Evolutionary conservation across 2,888 invertebrate genomes (phyloP), one percentile per base, ranked within the genome.

Genomic region (Resseliella maxima): DNA sequence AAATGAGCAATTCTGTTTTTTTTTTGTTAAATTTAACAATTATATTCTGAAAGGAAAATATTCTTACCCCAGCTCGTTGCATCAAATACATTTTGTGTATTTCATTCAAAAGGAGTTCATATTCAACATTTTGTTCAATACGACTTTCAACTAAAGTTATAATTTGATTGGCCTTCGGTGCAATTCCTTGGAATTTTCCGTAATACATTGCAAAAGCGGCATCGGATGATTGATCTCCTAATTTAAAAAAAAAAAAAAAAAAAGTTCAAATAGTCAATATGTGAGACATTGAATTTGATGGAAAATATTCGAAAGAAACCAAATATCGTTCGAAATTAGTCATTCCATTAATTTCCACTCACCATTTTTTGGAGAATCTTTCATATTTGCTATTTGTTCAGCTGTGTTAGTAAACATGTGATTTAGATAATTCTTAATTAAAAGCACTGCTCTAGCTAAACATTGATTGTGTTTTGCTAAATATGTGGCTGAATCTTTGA

Each of bases 151-250:
- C 93, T 89, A 97, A 94, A 87, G 94, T 93, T 81, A 98, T 95
- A 12, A 99, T 93, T 87, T 94, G 93, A 89, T 94, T 95, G 0
- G 98, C 93, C 90, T 97, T 96, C 0, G 95, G 94, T 0, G 98
- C 95, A n/a, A 96, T 95, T 0, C 97, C 95, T 90, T 98, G 96
- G 90, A 99, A 99, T 91, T 98, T 97, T 0, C 98, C 98, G 89
- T 99, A 99, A 89, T 97, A 98, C 50, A 94, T 94, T 85, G 95
- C 97, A 92, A 94, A 96, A 45, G 95, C 94, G 0, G 95, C 94
- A 88, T 96, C 95, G 21, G 93, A 92, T 35, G 89, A 86, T 54
- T 89, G 90, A 59, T 90, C 90, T 27, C 88, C 88, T 83, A 86
- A 64, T 24, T 86, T 54, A 41, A 12, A 41, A 54, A 86, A 59